A percentile compares a stretch with the other conserved stretches of the same genome.
These are phyloP conservation scores for Anas bernieri DNA, from an alignment of 2,797 vertebrate species.

Conservation along the genomic window DNA sequence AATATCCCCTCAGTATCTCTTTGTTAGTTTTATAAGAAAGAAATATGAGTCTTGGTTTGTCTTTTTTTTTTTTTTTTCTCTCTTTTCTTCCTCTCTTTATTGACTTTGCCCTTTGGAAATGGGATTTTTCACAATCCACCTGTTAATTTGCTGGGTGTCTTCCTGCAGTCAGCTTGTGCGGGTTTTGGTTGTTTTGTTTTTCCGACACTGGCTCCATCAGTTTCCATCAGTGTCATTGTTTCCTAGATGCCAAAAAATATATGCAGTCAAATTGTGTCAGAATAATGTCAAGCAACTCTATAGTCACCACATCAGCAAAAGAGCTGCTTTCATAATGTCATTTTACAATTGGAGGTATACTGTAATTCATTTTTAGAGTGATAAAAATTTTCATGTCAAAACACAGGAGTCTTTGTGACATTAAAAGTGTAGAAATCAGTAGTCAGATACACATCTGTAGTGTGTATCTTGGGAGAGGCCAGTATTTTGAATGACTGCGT, in stretches of 20 bases:
- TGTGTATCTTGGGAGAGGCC: neutral
- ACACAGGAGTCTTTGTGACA: neutral
- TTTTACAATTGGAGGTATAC: conserved; percentile 18
- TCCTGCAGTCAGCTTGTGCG: neutral
- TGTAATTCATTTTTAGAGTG: conserved; percentile 28
- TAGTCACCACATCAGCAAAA: neutral
- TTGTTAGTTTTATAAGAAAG: neutral
- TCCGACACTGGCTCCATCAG: conserved; percentile 39
- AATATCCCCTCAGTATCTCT: neutral
- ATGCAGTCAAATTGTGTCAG: conserved; percentile 12
- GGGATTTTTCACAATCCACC: neutral
- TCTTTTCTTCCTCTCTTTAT: neutral
- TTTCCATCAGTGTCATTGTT: conserved; percentile 44
- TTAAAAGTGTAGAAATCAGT: neutral
- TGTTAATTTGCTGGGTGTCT: conserved; percentile 33
- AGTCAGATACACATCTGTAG: neutral
- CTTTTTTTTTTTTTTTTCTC: neutral
- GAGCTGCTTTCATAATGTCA: neutral
- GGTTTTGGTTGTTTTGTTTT: neutral
- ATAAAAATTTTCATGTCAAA: conserved; percentile 8
- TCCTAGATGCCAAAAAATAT: conserved; percentile 32
- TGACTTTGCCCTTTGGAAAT: neutral
- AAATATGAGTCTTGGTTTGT: neutral
- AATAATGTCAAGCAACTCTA: conserved; percentile 5
- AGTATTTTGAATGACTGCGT: neutral